Base-by-base conservation (phyloP, 2,888 invertebrate genomes). In the Mimas tiliae region DNA sequence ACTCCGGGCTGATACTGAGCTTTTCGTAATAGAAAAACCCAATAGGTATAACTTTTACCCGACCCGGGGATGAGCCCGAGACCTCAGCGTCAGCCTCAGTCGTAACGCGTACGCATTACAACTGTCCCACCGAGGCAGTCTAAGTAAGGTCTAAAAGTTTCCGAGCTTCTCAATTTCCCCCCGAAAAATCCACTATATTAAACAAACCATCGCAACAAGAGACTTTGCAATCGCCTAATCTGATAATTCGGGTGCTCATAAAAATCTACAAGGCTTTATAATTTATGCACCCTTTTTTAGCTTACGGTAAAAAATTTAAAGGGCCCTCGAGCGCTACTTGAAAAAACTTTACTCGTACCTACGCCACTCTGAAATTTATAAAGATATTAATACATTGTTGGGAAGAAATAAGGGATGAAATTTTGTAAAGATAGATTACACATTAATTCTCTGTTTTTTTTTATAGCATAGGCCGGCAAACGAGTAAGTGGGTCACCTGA, bases 181-280 rank as follows among this genome's bases (percentile, higher is more conserved):
- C 45, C 45, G 14, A 45, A 45, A 45, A 11, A 50, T 9, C 16
- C 48, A 16, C 48, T 14, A n/a, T 33, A 27, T n/a, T n/a, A 53
- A 53, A 53, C 33, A 55, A 19, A 16, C 16, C 34, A 6, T 38
- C 58, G 12, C 16, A 14, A 42, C 21, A 27, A 34, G 34, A 53
- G 58, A 58, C 12, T 11, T 19, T 16, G 42, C 58, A 42, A 58
- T 19, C 38, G n/a, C 38, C 58, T 58, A 42, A 58, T 58, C 58
- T 58, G 58, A 42, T 58, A 58, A 58, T 42, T 58, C 42, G 19
- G 55, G 42, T 38, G 0, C 58, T 42, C 58, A 11, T 71, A 75
- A 48, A 27, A 68, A 71, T 50, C 67, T 50, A 48, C 73, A 74
- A 11, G 63, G 47, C 33, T 76, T 58, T 21, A 69, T 72, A 58